Evolutionary conservation across 2,797 vertebrate genomes (phyloP), one percentile per base, ranked within the genome.

Genomic region (Cygnus olor): DNA sequence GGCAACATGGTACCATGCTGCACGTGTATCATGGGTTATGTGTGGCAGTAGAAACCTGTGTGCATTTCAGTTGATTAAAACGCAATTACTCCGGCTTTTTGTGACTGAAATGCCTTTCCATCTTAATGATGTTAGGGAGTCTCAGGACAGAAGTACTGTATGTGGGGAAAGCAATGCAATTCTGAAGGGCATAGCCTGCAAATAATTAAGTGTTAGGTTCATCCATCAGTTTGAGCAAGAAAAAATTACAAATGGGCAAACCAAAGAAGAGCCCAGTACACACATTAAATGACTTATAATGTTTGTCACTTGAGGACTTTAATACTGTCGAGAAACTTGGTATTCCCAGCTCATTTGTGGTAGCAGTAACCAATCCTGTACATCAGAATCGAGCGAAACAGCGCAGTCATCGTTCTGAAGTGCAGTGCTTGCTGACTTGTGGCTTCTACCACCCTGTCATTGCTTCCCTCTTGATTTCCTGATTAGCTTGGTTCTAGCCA

Each of bases 41-140:
- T 28, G 2, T 0, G 47, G 32, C 53, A 76, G 72, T 2, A 78
- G 93, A 91, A 94, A 80, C 89, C 85, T 77, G 74, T 82, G 88
- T 81, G 88, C 58, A 25, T 82, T 88, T 60, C 34, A 64, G 24
- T 85, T 93, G 88, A 94, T 95, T 95, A 94, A 89, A 97, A 69
- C 47, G 68, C 8, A 4, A 89, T 90, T 96, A 53, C 79, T 85
- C 28, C 78, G 64, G 71, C 64, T 95, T 93, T 95, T 80, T 85
- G 90, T 85, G 72, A 77, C 68, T 90, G 90, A 90, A 96, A 95
- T 89, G 78, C 78, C 68, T 90, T 93, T 90, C 79, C 68, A 78
- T 90, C 84, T 89, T 96, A 94, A 95, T 94, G 90, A 96, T 95
- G 74, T 66, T 63, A 87, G 94, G 92, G 90, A 96, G 84, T 97